Conservation (phyloP, 2,113 vertebrate genomes). For the Marcusenius ussheri region DNA sequence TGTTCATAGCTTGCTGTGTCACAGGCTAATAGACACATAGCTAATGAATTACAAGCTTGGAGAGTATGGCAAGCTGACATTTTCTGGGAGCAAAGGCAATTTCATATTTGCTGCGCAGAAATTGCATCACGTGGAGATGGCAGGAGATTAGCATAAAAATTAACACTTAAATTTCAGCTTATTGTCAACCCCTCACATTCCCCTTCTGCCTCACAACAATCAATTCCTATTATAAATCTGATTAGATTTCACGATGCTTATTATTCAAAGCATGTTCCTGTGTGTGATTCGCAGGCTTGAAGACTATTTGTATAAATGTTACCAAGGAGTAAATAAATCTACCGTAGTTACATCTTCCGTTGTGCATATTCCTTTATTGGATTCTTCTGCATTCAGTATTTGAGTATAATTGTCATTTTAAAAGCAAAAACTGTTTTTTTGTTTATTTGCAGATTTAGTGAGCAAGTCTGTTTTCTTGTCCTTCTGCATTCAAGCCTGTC, state of each 20-base stretch:
- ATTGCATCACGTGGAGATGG: conserved; percentile 96
- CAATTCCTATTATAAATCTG: conserved; percentile 99
- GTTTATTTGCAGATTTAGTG: conserved; percentile 66
- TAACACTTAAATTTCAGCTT: conserved; percentile 99
- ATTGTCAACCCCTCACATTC: conserved; percentile 97
- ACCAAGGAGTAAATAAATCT: conserved; percentile 91
- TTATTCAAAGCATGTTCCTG: conserved; percentile 97
- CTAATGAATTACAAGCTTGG: conserved; percentile 85
- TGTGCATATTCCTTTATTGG: neutral
- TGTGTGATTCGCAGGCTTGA: conserved; percentile 76
- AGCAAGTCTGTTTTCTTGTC: conserved; percentile 20
- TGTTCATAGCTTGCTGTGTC: conserved; percentile 83
- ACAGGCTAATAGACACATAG: conserved; percentile 85
- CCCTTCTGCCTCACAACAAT: conserved; percentile 99
- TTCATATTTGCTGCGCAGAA: conserved; percentile 84
- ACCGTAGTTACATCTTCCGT: conserved; percentile 61
- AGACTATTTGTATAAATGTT: conserved; percentile 94
- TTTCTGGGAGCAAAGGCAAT: conserved; percentile 75
- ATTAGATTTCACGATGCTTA: conserved; percentile 99
- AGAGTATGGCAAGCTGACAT: conserved; percentile 81
- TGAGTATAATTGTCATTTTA: neutral
- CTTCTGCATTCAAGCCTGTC: neutral
- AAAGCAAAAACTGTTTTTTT: neutral
- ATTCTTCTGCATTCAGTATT: neutral
- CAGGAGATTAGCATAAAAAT: conserved; percentile 99